A percentile compares a stretch with the other conserved stretches of the same genome.
phyloP scores from a whole-genome alignment of 2,113 vertebrate genomes.

The Acanthochromis polyacanthus region DNA sequence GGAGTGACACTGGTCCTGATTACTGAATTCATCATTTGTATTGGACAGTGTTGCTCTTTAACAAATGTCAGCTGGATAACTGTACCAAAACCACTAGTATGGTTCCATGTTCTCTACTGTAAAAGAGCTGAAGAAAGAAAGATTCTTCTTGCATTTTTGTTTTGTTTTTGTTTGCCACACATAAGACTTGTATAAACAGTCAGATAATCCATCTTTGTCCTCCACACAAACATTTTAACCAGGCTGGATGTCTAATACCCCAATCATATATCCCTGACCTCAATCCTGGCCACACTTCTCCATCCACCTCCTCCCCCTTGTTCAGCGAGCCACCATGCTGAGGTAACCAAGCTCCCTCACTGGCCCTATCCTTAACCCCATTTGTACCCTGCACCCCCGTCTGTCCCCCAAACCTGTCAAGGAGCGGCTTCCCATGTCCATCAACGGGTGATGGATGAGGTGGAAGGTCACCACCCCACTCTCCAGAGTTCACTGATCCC shows the following conservation, averaged over 20 bases:
- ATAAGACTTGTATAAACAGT: slow-evolving; percentile 41
- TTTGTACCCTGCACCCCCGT: slow-evolving; percentile 56
- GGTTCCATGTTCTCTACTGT: background rate
- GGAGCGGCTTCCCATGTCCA: slow-evolving; percentile 86
- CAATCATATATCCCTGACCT: slow-evolving; percentile 71
- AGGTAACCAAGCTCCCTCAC: slow-evolving; percentile 43
- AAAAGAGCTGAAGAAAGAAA: background rate
- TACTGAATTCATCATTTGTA: slow-evolving; percentile 72
- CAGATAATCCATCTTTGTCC: slow-evolving; percentile 67
- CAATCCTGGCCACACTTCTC: slow-evolving; percentile 63
- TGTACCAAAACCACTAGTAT: slow-evolving; percentile 10
- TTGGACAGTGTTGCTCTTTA: slow-evolving; percentile 47
- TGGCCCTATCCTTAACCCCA: slow-evolving; percentile 69
- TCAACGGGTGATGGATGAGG: slow-evolving; percentile 88
- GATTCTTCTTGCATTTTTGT: background rate
- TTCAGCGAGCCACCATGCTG: slow-evolving; percentile 49
- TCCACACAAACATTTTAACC: slow-evolving; percentile 57
- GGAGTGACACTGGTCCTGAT: slow-evolving; percentile 58
- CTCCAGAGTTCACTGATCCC: slow-evolving; percentile 81
- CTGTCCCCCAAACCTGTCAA: slow-evolving; percentile 80
- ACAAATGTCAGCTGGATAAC: slow-evolving; percentile 51
- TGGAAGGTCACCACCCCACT: slow-evolving; percentile 85
- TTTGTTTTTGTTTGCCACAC: slow-evolving; percentile 36
- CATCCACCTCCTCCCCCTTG: slow-evolving; percentile 6
- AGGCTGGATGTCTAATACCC: slow-evolving; percentile 65